These are phyloP conservation scores for Melinopterus prodromus DNA, from an alignment of 2,888 invertebrate species.

Conservation along the genomic window DNA sequence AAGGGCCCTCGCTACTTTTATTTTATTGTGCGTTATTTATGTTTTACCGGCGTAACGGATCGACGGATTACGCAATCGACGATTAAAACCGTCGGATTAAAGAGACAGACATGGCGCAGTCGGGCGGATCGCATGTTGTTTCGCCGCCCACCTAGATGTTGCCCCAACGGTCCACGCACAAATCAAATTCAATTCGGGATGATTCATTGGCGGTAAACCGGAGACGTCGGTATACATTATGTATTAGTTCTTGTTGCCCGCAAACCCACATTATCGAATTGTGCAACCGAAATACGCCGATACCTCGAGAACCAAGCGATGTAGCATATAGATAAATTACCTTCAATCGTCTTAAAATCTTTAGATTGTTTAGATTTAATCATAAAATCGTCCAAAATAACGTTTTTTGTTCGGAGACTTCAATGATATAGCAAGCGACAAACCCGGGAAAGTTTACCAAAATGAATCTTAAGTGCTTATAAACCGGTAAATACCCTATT, in stretches of 20 bases:
- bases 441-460: too few species aligned
- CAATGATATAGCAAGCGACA: too few species aligned
- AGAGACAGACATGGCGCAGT: background rate
- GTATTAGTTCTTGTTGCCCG: background rate
- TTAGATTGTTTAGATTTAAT: too few species aligned
- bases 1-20: background rate
- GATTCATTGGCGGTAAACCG: background rate
- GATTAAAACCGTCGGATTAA: background rate
- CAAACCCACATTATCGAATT: background rate
- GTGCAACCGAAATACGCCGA: background rate
- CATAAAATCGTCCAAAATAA: too few species aligned
- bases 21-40: background rate
- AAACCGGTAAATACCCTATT: too few species aligned
- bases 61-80: background rate
- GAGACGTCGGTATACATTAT: background rate
- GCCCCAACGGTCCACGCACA: background rate
- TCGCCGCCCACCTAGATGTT: background rate
- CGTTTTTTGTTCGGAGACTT: too few species aligned
- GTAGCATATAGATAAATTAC: too few species aligned
- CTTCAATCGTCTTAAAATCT: too few species aligned
- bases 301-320: too few species aligned
- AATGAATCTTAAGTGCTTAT: too few species aligned
- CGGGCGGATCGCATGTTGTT: background rate
- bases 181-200: background rate
- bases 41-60: background rate